These are phyloP conservation scores for Eurypyga helias DNA, from an alignment of 2,113 vertebrate genomes.

Conservation along the genomic window DNA sequence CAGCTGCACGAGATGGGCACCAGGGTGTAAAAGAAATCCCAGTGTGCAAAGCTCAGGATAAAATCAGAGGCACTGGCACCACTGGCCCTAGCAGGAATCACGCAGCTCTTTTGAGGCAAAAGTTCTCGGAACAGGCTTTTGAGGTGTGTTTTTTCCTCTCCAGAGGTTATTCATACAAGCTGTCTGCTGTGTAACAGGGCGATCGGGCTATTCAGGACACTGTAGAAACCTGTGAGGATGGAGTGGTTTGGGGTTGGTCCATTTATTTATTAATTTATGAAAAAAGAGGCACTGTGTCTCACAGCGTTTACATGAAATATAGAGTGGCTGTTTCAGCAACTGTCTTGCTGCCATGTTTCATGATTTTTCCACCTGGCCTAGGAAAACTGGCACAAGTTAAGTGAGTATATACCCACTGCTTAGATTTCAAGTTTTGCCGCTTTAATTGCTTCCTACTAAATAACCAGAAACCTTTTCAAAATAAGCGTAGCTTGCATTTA, in stretches of 20 bases:
- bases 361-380: slow-evolving; percentile 34
- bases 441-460: slow-evolving; percentile 45
- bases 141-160: background rate
- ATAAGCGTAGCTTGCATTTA: background rate
- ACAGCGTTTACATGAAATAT: slow-evolving; percentile 16
- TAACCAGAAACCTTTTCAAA: slow-evolving; percentile 7
- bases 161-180: background rate
- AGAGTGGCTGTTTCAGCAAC: slow-evolving; percentile 6
- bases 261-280: slow-evolving; percentile 15
- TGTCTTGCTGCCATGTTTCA: slow-evolving; percentile 11
- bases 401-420: background rate
- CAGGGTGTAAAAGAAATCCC: background rate
- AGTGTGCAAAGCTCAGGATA: background rate
- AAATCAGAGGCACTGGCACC: background rate
- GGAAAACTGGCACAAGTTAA: slow-evolving; percentile 50
- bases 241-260: background rate
- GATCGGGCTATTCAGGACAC: background rate
- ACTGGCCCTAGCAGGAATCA: accelerated
- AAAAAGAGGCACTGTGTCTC: slow-evolving; percentile 11
- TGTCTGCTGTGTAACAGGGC: background rate
- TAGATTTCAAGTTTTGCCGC: background rate
- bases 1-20: background rate
- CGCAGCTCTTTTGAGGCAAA: accelerated
- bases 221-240: background rate
- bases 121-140: background rate